Conservation (phyloP, 2,113 vertebrate genomes). For the Condylura cristata region DNA sequence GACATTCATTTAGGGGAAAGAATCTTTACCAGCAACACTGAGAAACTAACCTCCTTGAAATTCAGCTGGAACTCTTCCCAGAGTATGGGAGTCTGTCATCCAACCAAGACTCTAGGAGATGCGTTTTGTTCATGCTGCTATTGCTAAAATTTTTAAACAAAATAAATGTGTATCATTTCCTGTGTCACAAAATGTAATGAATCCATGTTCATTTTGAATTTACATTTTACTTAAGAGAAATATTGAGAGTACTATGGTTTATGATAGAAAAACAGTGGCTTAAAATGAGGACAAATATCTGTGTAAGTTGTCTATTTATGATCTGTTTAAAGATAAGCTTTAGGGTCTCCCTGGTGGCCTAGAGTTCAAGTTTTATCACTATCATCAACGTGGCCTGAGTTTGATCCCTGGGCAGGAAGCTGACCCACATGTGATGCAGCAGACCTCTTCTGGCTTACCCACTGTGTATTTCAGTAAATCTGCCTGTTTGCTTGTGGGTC, state of each 20-base stretch:
- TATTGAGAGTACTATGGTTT: background rate
- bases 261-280: background rate
- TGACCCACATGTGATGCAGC: no score
- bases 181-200: background rate
- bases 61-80: conserved; percentile 42
- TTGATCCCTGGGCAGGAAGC: no score
- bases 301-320: background rate
- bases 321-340: background rate
- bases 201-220: background rate
- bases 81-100: background rate
- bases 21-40: background rate
- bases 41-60: conserved; percentile 51
- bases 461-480: no score
- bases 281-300: background rate
- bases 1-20: background rate
- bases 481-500: no score
- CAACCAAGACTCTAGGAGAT: background rate
- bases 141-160: background rate
- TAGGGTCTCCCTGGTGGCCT: no score
- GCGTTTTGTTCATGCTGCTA: background rate
- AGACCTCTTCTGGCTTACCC: no score
- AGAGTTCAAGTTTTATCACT: no score
- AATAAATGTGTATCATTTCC: background rate
- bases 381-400: no score
- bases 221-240: background rate